Conservation (phyloP, 1,140 invertebrate species). For the Drosophila pachea region DNA sequence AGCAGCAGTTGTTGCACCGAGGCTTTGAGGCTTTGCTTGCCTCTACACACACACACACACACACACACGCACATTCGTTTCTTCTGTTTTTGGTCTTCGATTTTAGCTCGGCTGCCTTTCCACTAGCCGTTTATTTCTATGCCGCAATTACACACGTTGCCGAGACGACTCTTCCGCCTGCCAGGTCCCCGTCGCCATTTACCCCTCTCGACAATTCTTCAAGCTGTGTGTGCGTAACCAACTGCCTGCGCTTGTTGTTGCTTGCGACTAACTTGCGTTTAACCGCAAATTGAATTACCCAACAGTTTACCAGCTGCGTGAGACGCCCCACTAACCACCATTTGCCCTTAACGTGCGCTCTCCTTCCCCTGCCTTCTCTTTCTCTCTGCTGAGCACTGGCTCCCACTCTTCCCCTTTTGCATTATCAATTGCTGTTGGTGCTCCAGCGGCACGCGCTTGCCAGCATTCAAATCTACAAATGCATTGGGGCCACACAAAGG, state of each 20-base stretch:
- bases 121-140: conserved; percentile 49
- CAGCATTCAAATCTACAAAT: conserved; percentile 42
- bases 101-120: conserved; percentile 23
- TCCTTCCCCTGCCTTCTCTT: background rate
- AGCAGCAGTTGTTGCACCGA: conserved; percentile 24
- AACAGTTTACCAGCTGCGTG: conserved; percentile 65
- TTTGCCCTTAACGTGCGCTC: conserved; percentile 5
- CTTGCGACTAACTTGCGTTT: conserved; percentile 62
- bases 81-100: conserved; percentile 20
- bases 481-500: conserved; percentile 17
- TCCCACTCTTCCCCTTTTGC: conserved; percentile 20
- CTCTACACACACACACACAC: background rate
- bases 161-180: conserved; percentile 40
- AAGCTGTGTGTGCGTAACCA: conserved; percentile 40
- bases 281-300: conserved; percentile 74
- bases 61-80: background rate
- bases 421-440: conserved; percentile 37
- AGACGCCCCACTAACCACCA: conserved; percentile 27
- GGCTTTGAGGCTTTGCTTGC: conserved; percentile 22
- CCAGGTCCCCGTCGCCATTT: background rate
- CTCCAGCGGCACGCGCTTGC: conserved; percentile 15
- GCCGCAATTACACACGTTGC: conserved; percentile 63
- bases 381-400: too few relatives aligned
- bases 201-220: conserved; percentile 40
- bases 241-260: conserved; percentile 31